phyloP scores from a whole-genome alignment of 2,113 vertebrate genomes.

The Tyto alba region DNA sequence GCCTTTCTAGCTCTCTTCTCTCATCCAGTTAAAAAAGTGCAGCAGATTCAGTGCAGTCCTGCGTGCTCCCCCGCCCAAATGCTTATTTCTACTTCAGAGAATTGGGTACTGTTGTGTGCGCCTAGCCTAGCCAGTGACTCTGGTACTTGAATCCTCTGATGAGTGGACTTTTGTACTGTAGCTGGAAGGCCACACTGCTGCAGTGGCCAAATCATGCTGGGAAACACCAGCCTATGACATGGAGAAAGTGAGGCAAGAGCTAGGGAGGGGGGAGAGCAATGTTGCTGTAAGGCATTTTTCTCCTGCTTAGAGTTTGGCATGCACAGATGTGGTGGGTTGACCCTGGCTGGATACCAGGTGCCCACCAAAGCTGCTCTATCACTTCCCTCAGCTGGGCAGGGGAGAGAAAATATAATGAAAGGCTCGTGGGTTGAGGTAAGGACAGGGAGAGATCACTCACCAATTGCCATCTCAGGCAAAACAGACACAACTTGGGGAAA shows the following conservation, averaged over 20 bases:
- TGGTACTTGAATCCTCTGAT: background rate
- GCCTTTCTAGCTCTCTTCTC: background rate
- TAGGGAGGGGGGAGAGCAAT: background rate
- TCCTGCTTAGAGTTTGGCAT: background rate
- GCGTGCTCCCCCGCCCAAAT: background rate
- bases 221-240: background rate
- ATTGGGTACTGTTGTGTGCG: background rate
- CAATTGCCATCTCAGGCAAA: too few relatives aligned
- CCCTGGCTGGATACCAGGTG: background rate
- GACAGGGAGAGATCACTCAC: background rate
- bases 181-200: background rate
- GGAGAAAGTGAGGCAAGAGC: background rate
- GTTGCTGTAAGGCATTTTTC: background rate
- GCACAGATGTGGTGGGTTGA: background rate
- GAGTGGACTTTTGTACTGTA: background rate
- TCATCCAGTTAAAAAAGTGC: background rate
- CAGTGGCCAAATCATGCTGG: background rate
- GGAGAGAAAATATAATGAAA: background rate
- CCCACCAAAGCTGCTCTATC: background rate
- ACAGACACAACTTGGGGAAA: too few relatives aligned
- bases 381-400: background rate
- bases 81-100: background rate
- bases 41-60: background rate
- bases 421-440: background rate
- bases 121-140: too few relatives aligned